These are phyloP conservation scores for Xenopus borealis DNA, from an alignment of 2,113 vertebrate genomes.

Conservation along the genomic window DNA sequence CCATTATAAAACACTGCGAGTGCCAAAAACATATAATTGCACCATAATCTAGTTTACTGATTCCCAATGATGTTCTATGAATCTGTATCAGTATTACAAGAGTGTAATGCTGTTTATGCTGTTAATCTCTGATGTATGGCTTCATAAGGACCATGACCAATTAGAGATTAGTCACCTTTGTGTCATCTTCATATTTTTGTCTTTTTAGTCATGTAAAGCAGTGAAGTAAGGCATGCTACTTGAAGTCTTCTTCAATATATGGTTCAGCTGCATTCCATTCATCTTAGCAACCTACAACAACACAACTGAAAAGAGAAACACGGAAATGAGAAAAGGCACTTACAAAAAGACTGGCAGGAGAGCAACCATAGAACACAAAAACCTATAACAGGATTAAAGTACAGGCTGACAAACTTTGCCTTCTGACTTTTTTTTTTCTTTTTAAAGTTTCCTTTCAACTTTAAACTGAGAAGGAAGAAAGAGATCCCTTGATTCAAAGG, in stretches of 20 bases:
- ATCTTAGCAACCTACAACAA: constrained; percentile 74
- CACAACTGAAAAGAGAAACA: constrained; percentile 65
- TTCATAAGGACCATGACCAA: neutral
- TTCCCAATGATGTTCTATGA: too few species aligned
- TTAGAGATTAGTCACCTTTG: neutral
- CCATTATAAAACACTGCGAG: too few species aligned
- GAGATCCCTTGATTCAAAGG: constrained; percentile 57
- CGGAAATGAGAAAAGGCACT: constrained; percentile 74
- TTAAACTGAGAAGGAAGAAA: constrained; percentile 50
- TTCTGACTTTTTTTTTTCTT: constrained; percentile 50
- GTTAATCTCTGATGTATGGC: too few species aligned
- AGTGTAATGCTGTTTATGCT: too few species aligned
- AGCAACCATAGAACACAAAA: constrained; percentile 57
- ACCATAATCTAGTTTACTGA: too few species aligned
- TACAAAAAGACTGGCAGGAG: constrained; percentile 67
- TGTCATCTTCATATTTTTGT: constrained; percentile 8
- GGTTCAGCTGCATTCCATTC: constrained; percentile 76
- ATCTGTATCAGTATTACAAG: too few species aligned
- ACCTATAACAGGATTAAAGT: constrained; percentile 63
- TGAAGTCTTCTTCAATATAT: constrained; percentile 61
- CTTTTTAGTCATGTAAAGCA: constrained; percentile 28
- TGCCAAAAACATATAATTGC: too few species aligned
- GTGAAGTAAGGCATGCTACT: constrained; percentile 57
- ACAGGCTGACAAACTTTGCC: constrained; percentile 54
- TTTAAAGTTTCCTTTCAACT: constrained; percentile 58